These are phyloP conservation scores for Synanthedon myopaeformis DNA, from an alignment of 2,888 invertebrate species.

Conservation along the genomic window DNA sequence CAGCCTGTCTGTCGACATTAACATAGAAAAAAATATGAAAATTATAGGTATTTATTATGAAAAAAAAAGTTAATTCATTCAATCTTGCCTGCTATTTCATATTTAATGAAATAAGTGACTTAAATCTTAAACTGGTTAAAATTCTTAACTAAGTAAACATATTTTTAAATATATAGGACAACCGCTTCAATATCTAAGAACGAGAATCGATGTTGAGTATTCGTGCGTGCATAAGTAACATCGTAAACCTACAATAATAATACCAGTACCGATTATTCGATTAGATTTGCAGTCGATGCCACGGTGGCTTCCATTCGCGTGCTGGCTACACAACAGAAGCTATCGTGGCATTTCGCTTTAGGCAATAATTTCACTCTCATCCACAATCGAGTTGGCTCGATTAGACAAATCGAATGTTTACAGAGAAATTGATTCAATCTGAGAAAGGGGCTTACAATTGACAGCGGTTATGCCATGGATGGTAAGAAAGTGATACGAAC, in stretches of 20 bases:
- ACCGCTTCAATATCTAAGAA: too few species aligned
- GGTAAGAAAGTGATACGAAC: conserved; percentile 32
- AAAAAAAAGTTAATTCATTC: too few species aligned
- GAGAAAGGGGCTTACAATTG: conserved; percentile 30
- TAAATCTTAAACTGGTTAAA: too few species aligned
- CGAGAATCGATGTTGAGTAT: conserved; percentile 12
- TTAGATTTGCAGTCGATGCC: background rate
- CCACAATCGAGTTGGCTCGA: conserved; percentile 11
- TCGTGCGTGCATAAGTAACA: conserved; percentile 15
- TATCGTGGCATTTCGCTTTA: conserved; percentile 26
- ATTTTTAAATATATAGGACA: too few species aligned
- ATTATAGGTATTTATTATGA: too few species aligned
- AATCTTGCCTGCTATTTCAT: too few species aligned
- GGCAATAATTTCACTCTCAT: conserved; percentile 22
- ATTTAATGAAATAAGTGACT: too few species aligned
- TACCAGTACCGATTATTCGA: background rate
- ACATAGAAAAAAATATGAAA: too few species aligned
- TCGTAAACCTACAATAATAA: background rate
- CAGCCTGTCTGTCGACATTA: too few species aligned
- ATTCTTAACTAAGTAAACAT: too few species aligned
- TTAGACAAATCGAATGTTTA: conserved; percentile 19
- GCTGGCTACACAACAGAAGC: conserved; percentile 30
- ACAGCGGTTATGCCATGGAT: conserved; percentile 22
- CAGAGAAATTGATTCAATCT: conserved; percentile 33
- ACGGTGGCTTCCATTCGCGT: background rate